Conservation (phyloP, 2,113 vertebrate genomes). For the Xenopus borealis region DNA sequence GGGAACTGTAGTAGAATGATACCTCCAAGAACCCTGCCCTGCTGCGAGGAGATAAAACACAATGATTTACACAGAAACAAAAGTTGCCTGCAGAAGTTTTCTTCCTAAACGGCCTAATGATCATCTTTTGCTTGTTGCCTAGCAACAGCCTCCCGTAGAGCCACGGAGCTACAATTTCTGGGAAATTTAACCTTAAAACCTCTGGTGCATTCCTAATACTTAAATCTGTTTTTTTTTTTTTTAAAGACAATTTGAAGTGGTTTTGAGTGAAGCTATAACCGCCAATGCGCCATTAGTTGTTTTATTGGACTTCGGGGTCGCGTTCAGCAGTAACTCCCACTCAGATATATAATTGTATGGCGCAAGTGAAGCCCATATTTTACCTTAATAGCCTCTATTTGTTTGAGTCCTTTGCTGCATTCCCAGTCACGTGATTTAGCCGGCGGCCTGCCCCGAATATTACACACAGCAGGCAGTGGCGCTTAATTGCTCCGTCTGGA, state of each 20-base stretch:
- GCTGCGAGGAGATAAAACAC: too few relatives aligned
- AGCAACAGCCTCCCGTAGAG: slow-evolving; percentile 31
- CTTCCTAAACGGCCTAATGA: slow-evolving; percentile 3
- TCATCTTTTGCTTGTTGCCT: slow-evolving; percentile 27
- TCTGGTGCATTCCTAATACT: slow-evolving; percentile 10
- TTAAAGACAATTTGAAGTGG: background rate
- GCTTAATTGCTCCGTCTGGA: too few relatives aligned
- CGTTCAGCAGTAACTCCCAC: background rate
- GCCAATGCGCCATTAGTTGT: background rate
- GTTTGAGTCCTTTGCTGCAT: background rate
- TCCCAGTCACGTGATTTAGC: background rate
- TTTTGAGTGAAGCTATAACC: too few relatives aligned
- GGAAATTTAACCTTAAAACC: slow-evolving; percentile 27
- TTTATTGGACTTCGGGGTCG: background rate
- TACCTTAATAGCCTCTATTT: background rate
- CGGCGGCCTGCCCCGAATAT: background rate
- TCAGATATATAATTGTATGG: background rate
- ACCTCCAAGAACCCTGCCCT: too few relatives aligned
- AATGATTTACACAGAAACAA: background rate
- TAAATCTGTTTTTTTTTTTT: background rate
- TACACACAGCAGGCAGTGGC: background rate
- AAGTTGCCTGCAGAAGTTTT: slow-evolving; percentile 41
- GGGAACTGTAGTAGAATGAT: too few relatives aligned
- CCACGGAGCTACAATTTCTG: slow-evolving; percentile 8
- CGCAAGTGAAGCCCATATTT: background rate